Percentiles rank a stretch among this genome's conserved stretches.
These are phyloP conservation scores for Linurgus olivaceus DNA, from an alignment of 2,797 vertebrate genomes.

Conservation along the genomic window DNA sequence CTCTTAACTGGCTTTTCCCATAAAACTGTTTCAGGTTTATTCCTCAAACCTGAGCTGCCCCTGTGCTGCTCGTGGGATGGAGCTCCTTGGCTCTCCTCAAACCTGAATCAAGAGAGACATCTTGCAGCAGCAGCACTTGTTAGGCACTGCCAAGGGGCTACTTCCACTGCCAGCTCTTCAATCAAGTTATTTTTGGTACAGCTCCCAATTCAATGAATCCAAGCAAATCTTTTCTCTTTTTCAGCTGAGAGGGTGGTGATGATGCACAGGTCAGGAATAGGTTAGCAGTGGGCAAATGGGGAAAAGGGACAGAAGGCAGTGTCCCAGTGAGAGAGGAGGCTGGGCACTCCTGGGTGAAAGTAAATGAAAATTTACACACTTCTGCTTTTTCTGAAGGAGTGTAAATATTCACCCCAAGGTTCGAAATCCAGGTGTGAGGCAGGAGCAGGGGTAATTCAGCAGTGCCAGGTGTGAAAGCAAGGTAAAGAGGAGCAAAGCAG, in stretches of 20 bases:
- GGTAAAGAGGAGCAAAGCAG: not conserved
- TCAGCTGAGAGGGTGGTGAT: not conserved
- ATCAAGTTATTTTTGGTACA: slow-evolving; percentile 6
- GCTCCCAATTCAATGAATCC: slow-evolving; percentile 7
- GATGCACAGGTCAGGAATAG: not conserved
- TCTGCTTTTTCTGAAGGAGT: not conserved
- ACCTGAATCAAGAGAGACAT: not conserved
- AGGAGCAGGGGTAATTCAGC: not conserved
- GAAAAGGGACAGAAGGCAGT: not conserved
- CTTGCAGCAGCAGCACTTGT: not conserved
- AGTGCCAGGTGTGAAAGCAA: not conserved
- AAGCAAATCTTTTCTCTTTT: not conserved
- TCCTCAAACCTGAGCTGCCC: not conserved
- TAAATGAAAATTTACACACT: fast-evolving
- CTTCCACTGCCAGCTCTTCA: not conserved
- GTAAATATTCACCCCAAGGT: not conserved
- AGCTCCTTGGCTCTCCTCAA: not conserved
- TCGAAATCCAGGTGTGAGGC: not conserved
- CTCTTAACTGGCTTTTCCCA: not conserved
- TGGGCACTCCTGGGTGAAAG: not conserved
- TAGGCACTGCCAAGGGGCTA: not conserved
- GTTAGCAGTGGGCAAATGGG: not conserved
- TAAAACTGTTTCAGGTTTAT: not conserved
- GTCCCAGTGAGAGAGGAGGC: not conserved
- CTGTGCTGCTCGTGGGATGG: not conserved